phyloP scores from a whole-genome alignment of 2,113 vertebrate genomes.

The Oreochromis niloticus region DNA sequence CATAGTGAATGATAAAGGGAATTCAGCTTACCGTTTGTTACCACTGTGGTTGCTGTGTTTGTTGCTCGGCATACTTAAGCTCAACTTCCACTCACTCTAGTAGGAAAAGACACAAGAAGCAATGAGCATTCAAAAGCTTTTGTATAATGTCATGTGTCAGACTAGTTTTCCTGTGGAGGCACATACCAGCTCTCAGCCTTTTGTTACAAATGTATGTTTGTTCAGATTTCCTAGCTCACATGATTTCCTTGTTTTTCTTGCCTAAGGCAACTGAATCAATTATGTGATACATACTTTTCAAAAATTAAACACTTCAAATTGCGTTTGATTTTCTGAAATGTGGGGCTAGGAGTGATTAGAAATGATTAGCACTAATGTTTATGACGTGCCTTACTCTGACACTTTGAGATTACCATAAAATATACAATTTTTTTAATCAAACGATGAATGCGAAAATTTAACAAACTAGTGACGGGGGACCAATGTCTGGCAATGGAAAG shows the following conservation, averaged over 20 bases:
- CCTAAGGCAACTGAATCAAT: neutral
- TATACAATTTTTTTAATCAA: neutral
- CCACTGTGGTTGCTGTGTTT: slow-evolving; percentile 66
- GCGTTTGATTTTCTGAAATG: neutral
- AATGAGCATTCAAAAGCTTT: neutral
- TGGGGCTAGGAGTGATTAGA: neutral
- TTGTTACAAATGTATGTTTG: neutral
- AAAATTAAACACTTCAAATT: neutral
- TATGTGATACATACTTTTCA: neutral
- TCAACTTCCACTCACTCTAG: neutral
- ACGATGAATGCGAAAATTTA: neutral
- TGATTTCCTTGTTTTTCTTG: neutral
- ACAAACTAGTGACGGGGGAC: neutral
- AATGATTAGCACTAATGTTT: neutral
- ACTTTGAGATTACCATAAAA: neutral
- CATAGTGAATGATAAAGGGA: neutral
- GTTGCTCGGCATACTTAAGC: slow-evolving; percentile 68
- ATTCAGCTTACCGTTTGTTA: slow-evolving; percentile 73
- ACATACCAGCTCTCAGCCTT: neutral
- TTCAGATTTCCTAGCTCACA: neutral
- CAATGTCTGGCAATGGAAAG: neutral
- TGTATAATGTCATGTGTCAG: neutral
- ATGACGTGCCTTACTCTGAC: neutral
- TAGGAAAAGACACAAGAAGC: neutral
- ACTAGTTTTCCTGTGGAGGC: neutral